Base-by-base conservation (phyloP, 2,888 invertebrate species). In the Lapara coniferarum region DNA sequence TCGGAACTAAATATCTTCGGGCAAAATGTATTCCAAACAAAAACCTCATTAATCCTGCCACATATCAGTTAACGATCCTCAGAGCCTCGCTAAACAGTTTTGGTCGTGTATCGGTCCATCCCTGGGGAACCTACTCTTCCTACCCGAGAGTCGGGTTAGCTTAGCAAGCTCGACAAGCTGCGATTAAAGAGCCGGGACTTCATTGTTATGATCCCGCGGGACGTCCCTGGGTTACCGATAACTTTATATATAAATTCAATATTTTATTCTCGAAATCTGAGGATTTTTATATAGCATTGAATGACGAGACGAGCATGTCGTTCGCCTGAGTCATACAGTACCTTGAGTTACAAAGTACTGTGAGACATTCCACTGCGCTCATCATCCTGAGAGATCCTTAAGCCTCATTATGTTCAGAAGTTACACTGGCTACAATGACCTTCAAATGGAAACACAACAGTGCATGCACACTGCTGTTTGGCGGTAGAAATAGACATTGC, bases 151-250 rank as follows among this genome's bases (percentile, higher is more conserved):
- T 19, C 49, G 49, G 63, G 49, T 49, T 49, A 49, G 46, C 63
- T 49, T 63, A 25, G 63, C 63, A 63, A 49, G 49, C 49, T 46
- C 19, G 46, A 63, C 16, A 49, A 49, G 49, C 63, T 13, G 63
- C 63, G 63, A 63, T 63, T 63, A 63, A 63, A 49, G 63, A 63
- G 19, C 63, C 49, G 63, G 63, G 63, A 63, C 49, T 63, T 63
- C 63, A 63, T 63, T 63, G 46, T 63, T 49, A 63, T 13, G 49
- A 13, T 49, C 63, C 63, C 63, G 63, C 12, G 63, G 63, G 63
- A 63, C 13, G 19, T 4, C 7, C 19, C 63, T 63, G 19, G 63
- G 63, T 63, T 63, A 49, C 46, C 16, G 46, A 63, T 19, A 49
- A 63, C 49, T n/a, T n/a, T n/a, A n/a, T n/a, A n/a, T n/a, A n/a